Conservation (phyloP, 2,113 vertebrate species). For the Notarius lentiginosus region DNA sequence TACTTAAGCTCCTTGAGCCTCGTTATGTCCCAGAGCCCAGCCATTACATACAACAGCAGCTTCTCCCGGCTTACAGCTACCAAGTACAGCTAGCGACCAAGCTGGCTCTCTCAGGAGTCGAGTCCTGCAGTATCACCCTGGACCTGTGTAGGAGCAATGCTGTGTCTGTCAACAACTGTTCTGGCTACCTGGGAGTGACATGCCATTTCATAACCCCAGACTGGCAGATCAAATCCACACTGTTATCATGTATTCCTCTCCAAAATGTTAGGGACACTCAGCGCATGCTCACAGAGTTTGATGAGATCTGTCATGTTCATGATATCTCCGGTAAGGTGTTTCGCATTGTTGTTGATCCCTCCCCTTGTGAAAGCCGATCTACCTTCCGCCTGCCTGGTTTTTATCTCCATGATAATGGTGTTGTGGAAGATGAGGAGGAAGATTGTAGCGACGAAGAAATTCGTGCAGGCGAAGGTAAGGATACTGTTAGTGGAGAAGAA, state of each 20-base stretch:
- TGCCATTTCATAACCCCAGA: conserved; percentile 76
- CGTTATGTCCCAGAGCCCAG: conserved; percentile 72
- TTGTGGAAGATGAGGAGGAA: conserved; percentile 54
- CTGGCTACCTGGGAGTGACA: conserved; percentile 75
- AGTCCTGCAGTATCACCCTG: conserved; percentile 73
- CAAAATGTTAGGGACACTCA: conserved; percentile 58
- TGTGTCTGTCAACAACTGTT: conserved; percentile 60
- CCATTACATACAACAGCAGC: conserved; percentile 74
- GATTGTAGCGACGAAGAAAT: conserved; percentile 55
- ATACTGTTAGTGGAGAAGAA: conserved; percentile 34
- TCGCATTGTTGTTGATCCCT: conserved; percentile 69
- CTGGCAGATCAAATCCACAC: conserved; percentile 75
- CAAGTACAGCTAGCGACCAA: conserved; percentile 75
- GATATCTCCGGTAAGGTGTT: conserved; percentile 72
- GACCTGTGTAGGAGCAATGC: conserved; percentile 67
- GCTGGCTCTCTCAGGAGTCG: conserved; percentile 70
- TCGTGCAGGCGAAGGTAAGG: conserved; percentile 34
- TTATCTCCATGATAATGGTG: conserved; percentile 49
- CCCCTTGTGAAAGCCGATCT: conserved; percentile 53
- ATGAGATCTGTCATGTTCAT: conserved; percentile 74
- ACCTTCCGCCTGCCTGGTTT: conserved; percentile 72
- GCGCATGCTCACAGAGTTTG: conserved; percentile 71
- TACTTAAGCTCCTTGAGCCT: conserved; percentile 76
- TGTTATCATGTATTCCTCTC: conserved; percentile 74
- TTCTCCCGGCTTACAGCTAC: conserved; percentile 75